Base-by-base conservation (phyloP, 2,113 vertebrate species). In the Tyto alba region DNA sequence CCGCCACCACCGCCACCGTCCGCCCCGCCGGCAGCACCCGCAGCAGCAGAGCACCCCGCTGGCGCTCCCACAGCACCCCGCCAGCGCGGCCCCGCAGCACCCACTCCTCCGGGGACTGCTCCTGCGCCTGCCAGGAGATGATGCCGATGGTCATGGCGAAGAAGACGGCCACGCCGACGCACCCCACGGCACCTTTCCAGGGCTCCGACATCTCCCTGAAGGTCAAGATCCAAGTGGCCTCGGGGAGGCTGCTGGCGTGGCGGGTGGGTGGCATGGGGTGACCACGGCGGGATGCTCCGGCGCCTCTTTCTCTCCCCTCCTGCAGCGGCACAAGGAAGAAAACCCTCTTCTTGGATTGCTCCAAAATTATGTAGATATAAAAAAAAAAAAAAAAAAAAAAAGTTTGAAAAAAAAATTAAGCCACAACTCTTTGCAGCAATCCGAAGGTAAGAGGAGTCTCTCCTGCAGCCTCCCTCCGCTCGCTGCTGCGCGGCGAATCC, bases 101-200 rank as follows among this genome's bases (percentile, higher is more conserved):
- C 99, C 99, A 99, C 98, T 99, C 98, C 93, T 99, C 99, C 79
- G 98, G 98, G 9, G 99, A 86, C 98, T 99, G 98, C 97, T 99
- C 99, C 98, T 99, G 98, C 34, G 99, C 99, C 98, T 99, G 99
- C 99, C 99, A 99, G 80, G 99, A 99, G 94, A 99, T 99, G 97
- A 99, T 99, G 91, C 99, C 99, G 64, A 99, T 99, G 88, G 99
- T 99, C 99, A 99, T 99, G 57, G 99, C 98, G 62, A 99, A 99
- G 97, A 99, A 99, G 67, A 99, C 85, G 27, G 98, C 98, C 36
- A 99, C 99, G 16, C 99, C 99, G 57, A 99, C 97, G 92, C 99
- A 99, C 78, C 98, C 99, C 16, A 99, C 90, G 9, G 98, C 98
- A 13, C 99, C 99, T 94, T 99, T 99, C 99, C 99, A 99, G n/a